Percentiles rank a stretch among this genome's conserved stretches.
Conservation (phyloP, 1,140 invertebrate genomes). For the Neoseiulus cucumeris region DNA sequence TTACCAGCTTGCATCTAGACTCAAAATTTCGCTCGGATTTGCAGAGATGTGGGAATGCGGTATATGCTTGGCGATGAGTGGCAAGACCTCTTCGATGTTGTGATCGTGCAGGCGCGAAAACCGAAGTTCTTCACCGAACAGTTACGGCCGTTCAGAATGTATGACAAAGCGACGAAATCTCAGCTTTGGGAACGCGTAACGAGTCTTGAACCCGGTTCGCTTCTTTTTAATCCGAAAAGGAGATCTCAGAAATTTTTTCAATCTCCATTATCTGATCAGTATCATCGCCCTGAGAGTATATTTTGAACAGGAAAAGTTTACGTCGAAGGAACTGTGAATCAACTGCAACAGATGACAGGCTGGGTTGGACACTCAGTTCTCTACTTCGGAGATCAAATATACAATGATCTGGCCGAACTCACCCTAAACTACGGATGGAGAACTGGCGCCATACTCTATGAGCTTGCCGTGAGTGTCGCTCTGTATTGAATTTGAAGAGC, state of each 20-base stretch:
- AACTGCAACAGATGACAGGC: conserved; percentile 71
- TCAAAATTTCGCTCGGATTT: too few species aligned
- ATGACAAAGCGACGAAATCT: conserved; percentile 52
- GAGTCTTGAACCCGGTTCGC: conserved; percentile 59
- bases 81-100: conserved; percentile 75
- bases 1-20: too few species aligned
- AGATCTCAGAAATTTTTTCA: too few species aligned
- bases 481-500: too few species aligned
- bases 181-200: conserved; percentile 78
- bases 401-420: conserved; percentile 86
- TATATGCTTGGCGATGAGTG: conserved; percentile 70
- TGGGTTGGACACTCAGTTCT: conserved; percentile 78
- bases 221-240: too few species aligned
- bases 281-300: too few species aligned
- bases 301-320: conserved; percentile 19
- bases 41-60: conserved; percentile 79
- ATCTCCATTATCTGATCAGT: too few species aligned
- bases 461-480: conserved; percentile 46
- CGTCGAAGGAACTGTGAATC: conserved; percentile 64
- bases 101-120: conserved; percentile 83
- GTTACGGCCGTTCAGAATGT: conserved; percentile 66
- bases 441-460: conserved; percentile 91
- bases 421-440: conserved; percentile 89
- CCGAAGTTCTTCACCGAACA: conserved; percentile 83
- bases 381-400: conserved; percentile 95